phyloP scores from a whole-genome alignment of 1,140 invertebrate genomes.

The Drosophila burlai region DNA sequence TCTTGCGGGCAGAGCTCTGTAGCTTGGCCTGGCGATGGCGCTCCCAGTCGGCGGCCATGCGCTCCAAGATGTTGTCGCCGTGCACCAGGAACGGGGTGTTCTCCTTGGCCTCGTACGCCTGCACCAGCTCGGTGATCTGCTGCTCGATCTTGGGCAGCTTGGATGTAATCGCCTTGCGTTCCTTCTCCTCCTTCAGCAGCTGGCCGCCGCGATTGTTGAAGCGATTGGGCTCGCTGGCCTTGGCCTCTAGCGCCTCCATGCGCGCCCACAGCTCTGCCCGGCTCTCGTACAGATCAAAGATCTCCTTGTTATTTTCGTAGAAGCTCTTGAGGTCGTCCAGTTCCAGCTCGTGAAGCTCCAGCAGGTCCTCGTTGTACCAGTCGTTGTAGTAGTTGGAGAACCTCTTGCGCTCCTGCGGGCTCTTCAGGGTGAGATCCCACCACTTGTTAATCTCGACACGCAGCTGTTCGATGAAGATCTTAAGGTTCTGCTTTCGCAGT shows the following conservation, averaged over 20 bases:
- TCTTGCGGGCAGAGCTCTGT: conserved; percentile 69
- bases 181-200: conserved; percentile 93
- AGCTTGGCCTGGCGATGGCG: conserved; percentile 85
- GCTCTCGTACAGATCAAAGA: conserved; percentile 88
- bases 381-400: conserved; percentile 88
- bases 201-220: conserved; percentile 94
- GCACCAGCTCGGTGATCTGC: conserved; percentile 86
- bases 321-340: conserved; percentile 88
- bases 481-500: conserved; percentile 88
- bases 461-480: conserved; percentile 89
- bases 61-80: conserved; percentile 87
- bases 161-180: conserved; percentile 89
- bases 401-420: conserved; percentile 87
- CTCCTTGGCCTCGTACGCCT: conserved; percentile 86
- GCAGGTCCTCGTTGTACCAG: conserved; percentile 90
- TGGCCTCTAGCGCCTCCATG: conserved; percentile 89
- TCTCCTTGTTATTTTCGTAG: conserved; percentile 89
- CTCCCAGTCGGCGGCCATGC: conserved; percentile 87
- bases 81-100: conserved; percentile 87
- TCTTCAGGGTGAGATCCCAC: conserved; percentile 91
- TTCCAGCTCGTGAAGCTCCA: conserved; percentile 91
- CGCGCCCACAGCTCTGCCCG: conserved; percentile 89
- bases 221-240: conserved; percentile 91
- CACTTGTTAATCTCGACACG: conserved; percentile 88
- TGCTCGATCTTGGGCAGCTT: conserved; percentile 90